Evolutionary conservation across 2,888 invertebrate genomes (phyloP), one percentile per base, ranked within the genome.

Genomic region (Hyposoter dolosus): DNA sequence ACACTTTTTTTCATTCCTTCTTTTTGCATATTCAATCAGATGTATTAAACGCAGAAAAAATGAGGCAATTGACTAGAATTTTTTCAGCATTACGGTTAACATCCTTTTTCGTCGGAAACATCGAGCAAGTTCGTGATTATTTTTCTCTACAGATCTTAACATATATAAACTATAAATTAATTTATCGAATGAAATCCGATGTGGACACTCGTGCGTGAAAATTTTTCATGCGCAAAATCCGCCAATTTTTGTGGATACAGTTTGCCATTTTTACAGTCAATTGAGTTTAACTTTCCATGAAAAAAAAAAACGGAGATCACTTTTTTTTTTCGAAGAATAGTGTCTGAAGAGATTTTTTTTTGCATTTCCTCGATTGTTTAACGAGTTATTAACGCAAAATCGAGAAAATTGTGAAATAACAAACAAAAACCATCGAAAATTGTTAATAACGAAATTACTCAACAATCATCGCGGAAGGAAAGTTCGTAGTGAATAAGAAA

Each of bases 21-120:
- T 53, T 53, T 17, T 69, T 47, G 69, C 28, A 47, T 69, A 17
- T 71, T 40, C 66, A 10, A 19, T 47, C 43, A 43, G 47, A 76
- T 71, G 63, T 28, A 71, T 65, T 9, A 40, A 77, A 71, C 71
- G 63, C 28, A 50, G 50, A 23, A 45, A 79, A 83, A 60, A 63
- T 66, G 4, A 43, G 7, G 6, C 4, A 23, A 4, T 23, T 23
- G 12, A 28, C 28, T 23, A 17, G 15, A 15, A 45, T 68, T 45
- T 23, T 23, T 68, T 45, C 23, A 23, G 23, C 23, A 43, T 45
- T 68, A 43, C 35, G 3, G 15, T 45, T 15, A 45, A 17, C 45
- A 43, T 23, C 1, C 10, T 23, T 45, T 23, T 45, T 68, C 23
- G 15, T 45, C 15, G 23, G 23, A 50, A 53, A 53, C 19, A 53